Base-by-base conservation (phyloP, 2,888 invertebrate species). In the Polia nebulosa region DNA sequence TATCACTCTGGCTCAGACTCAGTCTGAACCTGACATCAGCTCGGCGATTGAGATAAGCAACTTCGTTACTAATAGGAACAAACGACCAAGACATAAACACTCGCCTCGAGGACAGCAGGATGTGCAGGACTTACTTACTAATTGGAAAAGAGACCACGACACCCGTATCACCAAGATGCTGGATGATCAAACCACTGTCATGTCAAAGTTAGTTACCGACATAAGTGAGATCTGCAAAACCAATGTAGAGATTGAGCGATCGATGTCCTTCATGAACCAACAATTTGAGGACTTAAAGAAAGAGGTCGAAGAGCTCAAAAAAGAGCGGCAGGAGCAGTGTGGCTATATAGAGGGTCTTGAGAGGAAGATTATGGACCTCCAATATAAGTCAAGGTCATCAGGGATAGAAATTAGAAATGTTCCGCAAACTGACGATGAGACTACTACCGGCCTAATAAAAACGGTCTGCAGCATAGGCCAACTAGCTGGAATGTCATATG, bases 181-280 rank as follows among this genome's bases (percentile, higher is more conserved):
- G n/a, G n/a, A n/a, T n/a, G n/a, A n/a, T n/a, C n/a, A n/a, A n/a
- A n/a, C n/a, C n/a, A n/a, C n/a, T n/a, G n/a, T n/a, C n/a, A n/a
- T n/a, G n/a, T n/a, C n/a, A n/a, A n/a, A n/a, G n/a, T n/a, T n/a
- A n/a, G n/a, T n/a, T n/a, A n/a, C n/a, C n/a, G n/a, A n/a, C n/a
- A n/a, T n/a, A n/a, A n/a, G n/a, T n/a, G n/a, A n/a, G n/a, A n/a
- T 22, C 20, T 45, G 20, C 9, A 45, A 45, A 45, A 45, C 45
- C 11, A 45, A 45, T 45, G 20, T 20, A 45, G 45, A 45, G 45
- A 45, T 45, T 22, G 20, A 45, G 45, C 45, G 45, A 22, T 20
- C 45, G 11, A 45, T 45, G 45, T 20, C 22, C 5, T 45, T 45
- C 45, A 45, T 45, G 45, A 45, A 45, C 45, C 45, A 22, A 47